Percentiles rank a stretch among this genome's conserved stretches.
Conservation (phyloP, 2,113 vertebrate species). For the Vidua macroura region DNA sequence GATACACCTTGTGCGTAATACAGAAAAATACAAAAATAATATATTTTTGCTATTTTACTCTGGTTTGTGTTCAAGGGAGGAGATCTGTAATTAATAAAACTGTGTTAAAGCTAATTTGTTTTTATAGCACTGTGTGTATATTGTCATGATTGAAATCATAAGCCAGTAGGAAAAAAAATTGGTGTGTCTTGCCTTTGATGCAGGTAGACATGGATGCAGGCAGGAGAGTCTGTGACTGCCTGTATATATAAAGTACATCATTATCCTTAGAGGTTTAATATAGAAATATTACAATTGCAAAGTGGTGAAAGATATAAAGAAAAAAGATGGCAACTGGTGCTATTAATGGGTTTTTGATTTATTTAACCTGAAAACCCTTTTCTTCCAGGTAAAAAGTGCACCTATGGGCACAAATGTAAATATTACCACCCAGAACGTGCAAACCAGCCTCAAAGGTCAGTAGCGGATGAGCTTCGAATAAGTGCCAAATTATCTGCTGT, state of each 20-base stretch:
- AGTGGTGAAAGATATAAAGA: not conserved
- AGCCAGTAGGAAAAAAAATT: not conserved
- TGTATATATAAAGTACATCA: not conserved
- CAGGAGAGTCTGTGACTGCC: not conserved
- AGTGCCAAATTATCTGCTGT: constrained; percentile 97
- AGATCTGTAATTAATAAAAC: not conserved
- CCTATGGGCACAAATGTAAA: constrained; percentile 99
- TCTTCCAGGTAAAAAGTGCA: constrained; percentile 95
- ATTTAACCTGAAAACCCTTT: constrained; percentile 36
- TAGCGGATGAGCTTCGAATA: constrained; percentile 97
- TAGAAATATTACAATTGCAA: not conserved
- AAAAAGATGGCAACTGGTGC: not conserved
- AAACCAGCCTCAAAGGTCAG: constrained; percentile 92
- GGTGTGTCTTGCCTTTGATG: not conserved
- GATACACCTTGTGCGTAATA: not conserved
- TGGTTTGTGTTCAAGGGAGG: not conserved
- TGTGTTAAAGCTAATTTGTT: not conserved
- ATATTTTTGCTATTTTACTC: not conserved
- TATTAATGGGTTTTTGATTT: not conserved
- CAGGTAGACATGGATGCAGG: not conserved
- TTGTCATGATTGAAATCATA: not conserved
- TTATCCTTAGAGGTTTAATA: not conserved
- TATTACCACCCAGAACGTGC: constrained; percentile 98
- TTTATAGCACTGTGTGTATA: not conserved
- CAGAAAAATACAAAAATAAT: not conserved